Conservation (phyloP, 2,797 vertebrate genomes). For the Silurus aristotelis region DNA sequence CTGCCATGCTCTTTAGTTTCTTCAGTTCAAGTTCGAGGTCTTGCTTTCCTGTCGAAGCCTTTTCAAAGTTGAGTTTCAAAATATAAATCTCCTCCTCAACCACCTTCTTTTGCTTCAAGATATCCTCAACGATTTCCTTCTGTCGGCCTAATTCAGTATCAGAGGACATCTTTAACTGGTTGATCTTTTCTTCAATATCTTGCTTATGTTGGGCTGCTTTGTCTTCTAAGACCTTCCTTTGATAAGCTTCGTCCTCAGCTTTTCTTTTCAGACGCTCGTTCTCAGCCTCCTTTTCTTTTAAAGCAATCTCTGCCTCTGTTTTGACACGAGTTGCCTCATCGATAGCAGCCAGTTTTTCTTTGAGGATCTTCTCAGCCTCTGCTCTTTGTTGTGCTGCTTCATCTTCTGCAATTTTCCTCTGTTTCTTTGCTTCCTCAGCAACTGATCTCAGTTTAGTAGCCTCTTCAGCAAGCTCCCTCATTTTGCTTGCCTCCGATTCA, state of each 20-base stretch:
- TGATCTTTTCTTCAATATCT: conserved; percentile 90
- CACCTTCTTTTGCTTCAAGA: conserved; percentile 83
- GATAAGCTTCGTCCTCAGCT: conserved; percentile 93
- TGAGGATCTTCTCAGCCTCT: conserved; percentile 88
- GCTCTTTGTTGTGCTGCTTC: conserved; percentile 85
- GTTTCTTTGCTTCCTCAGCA: conserved; percentile 89
- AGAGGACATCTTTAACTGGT: conserved; percentile 82
- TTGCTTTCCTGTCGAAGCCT: conserved; percentile 82
- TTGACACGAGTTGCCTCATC: conserved; percentile 87
- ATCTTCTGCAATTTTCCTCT: conserved; percentile 88
- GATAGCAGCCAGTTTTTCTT: conserved; percentile 91
- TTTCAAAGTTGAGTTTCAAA: conserved; percentile 88
- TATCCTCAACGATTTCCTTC: conserved; percentile 89
- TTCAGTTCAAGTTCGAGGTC: conserved; percentile 88
- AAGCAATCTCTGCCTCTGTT: conserved; percentile 87
- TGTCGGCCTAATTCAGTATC: conserved; percentile 85
- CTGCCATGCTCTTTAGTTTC: conserved; percentile 82
- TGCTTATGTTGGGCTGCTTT: conserved; percentile 91
- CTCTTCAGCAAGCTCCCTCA: conserved; percentile 92
- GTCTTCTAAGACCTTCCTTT: conserved; percentile 90
- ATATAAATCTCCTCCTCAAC: conserved; percentile 93
- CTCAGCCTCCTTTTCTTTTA: conserved; percentile 95
- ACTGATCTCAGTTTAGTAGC: conserved; percentile 83
- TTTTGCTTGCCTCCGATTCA: conserved; percentile 85
- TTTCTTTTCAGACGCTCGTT: conserved; percentile 89